Percentiles rank a stretch among this genome's conserved stretches.
These are phyloP conservation scores for Platorchestia sp. DNA, from an alignment of 1,140 invertebrate species.

Conservation along the genomic window DNA sequence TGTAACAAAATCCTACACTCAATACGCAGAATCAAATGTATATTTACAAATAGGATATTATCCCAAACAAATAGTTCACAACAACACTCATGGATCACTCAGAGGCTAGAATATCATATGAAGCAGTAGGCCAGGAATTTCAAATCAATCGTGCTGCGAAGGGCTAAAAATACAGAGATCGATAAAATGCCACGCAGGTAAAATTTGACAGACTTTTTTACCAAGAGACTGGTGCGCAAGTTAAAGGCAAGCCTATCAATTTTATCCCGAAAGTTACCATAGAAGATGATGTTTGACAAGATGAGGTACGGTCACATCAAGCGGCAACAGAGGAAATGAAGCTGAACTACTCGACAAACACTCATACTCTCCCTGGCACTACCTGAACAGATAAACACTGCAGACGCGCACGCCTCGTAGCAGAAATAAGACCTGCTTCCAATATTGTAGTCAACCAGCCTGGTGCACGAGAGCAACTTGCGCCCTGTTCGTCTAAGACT, in stretches of 20 bases:
- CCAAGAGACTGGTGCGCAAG: not conserved
- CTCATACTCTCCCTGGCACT: constrained; percentile 20
- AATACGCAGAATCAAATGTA: constrained; percentile 10
- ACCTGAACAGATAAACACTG: not conserved
- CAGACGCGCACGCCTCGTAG: not conserved
- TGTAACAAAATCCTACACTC: constrained; percentile 30
- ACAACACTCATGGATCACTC: constrained; percentile 17
- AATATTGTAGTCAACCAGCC: not conserved
- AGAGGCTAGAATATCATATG: constrained; percentile 20
- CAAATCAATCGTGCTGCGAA: not conserved
- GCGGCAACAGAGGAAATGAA: constrained; percentile 13
- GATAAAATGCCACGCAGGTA: not conserved
- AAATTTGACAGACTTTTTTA: not conserved
- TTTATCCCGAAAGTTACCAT: not conserved
- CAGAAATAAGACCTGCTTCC: not conserved
- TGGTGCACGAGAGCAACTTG: not conserved
- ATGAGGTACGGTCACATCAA: constrained; percentile 13
- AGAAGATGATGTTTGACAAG: not conserved
- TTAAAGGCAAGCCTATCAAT: not conserved
- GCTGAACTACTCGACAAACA: constrained; percentile 34
- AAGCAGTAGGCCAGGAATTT: constrained; percentile 18
- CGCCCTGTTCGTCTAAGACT: not conserved
- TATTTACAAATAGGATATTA: constrained; percentile 39
- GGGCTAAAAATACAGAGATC: not conserved
- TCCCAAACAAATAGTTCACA: constrained; percentile 28